Conservation (phyloP, 2,888 invertebrate genomes). For the Azorinus chamasolen region DNA sequence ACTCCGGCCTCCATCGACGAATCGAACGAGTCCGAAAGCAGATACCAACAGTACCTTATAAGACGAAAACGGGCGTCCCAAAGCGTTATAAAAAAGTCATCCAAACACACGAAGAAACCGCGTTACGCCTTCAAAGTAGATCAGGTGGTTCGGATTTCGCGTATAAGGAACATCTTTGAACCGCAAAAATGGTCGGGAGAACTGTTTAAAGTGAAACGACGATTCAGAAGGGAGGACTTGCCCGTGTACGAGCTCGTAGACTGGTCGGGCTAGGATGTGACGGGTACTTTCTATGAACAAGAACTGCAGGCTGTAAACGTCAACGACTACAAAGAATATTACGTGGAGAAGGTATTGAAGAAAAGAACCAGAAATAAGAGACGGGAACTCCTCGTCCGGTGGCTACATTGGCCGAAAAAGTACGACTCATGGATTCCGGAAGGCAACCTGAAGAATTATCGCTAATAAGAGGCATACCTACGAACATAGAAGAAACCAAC, state of each 20-base stretch:
- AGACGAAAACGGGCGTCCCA: background rate
- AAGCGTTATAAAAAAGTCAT: background rate
- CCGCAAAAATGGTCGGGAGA: slow-evolving; percentile 50
- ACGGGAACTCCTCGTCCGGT: slow-evolving; percentile 19
- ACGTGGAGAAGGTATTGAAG: slow-evolving; percentile 15
- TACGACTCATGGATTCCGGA: too few relatives aligned
- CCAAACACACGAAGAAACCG: background rate
- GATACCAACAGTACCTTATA: slow-evolving; percentile 23
- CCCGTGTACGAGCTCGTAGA: slow-evolving; percentile 31
- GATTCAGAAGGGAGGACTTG: slow-evolving; percentile 20
- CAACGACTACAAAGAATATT: slow-evolving; percentile 18
- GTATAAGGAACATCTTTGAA: slow-evolving; percentile 25
- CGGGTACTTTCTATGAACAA: slow-evolving; percentile 22
- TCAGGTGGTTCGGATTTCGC: slow-evolving; percentile 41
- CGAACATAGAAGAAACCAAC: too few relatives aligned
- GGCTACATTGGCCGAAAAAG: slow-evolving; percentile 44
- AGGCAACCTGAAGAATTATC: slow-evolving; percentile 2
- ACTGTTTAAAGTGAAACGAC: too few relatives aligned
- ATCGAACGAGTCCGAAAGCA: slow-evolving; percentile 21
- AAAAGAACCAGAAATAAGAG: slow-evolving; percentile 10
- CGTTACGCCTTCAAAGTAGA: slow-evolving; percentile 21
- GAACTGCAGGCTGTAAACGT: slow-evolving; percentile 28
- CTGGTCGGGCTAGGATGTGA: slow-evolving; percentile 25
- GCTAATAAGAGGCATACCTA: slow-evolving; percentile 14
- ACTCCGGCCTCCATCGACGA: slow-evolving; percentile 23